These are phyloP conservation scores for mouse (Mus musculus) DNA, from an alignment of 2,113 vertebrate species.

Conservation along the genomic window DNA sequence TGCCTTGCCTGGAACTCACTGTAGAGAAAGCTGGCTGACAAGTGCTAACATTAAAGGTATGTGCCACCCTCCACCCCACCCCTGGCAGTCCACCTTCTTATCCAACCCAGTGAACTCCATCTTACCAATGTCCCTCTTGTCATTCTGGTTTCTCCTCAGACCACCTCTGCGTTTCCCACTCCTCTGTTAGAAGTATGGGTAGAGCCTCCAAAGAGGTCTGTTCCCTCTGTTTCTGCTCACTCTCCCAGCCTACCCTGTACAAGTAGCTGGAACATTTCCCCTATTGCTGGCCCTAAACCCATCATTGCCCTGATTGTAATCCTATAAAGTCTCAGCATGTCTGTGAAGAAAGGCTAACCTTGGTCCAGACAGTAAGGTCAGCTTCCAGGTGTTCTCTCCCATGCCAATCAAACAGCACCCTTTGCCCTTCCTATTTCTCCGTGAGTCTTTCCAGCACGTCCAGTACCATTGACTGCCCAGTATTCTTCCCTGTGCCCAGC, in stretches of 20 bases:
- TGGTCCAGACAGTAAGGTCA: background rate
- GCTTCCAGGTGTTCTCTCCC: background rate
- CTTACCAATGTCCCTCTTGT: background rate
- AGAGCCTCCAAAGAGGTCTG: background rate
- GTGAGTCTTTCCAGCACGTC: background rate
- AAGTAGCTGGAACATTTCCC: background rate
- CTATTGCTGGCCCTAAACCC: background rate
- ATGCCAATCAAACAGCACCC: background rate
- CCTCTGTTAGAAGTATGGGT: background rate
- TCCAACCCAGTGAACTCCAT: background rate
- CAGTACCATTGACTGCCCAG: constrained; percentile 25
- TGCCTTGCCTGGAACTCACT: background rate
- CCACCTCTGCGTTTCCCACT: background rate
- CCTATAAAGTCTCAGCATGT: background rate
- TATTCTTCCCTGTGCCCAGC: background rate
- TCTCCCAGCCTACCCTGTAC: background rate
- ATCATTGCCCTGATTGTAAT: background rate
- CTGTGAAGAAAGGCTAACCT: background rate
- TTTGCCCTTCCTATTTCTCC: background rate
- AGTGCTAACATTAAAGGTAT: background rate
- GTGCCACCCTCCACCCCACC: too few relatives aligned
- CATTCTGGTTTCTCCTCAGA: background rate
- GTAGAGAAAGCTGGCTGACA: background rate
- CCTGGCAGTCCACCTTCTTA: background rate
- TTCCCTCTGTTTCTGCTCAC: background rate